phyloP scores from a whole-genome alignment of 2,113 vertebrate species.

The Aegithalos caudatus region DNA sequence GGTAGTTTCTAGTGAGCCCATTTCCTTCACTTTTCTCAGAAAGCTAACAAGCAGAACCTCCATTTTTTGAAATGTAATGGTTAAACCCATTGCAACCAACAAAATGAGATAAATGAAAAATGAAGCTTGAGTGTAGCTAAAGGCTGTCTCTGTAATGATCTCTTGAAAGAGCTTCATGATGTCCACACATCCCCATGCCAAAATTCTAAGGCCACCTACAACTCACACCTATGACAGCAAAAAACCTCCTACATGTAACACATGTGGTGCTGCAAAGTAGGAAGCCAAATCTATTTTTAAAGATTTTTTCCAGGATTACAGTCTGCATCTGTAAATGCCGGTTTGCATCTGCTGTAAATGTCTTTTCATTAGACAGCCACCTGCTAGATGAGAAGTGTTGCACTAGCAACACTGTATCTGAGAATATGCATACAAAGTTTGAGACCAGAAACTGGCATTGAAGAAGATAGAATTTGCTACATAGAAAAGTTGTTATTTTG shows the following conservation, averaged over 20 bases:
- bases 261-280: background rate
- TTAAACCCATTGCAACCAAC: background rate
- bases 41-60: background rate
- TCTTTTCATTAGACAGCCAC: slow-evolving; percentile 41
- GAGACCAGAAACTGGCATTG: background rate
- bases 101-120: background rate
- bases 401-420: background rate
- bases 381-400: slow-evolving; percentile 8
- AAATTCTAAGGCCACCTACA: background rate
- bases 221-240: background rate
- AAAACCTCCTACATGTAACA: background rate
- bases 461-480: background rate
- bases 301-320: background rate
- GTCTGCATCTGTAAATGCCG: background rate
- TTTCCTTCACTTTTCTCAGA: slow-evolving; percentile 30
- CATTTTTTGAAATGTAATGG: background rate
- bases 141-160: background rate
- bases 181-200: background rate
- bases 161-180: background rate
- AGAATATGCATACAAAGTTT: background rate
- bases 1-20: background rate
- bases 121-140: background rate
- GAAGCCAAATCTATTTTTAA: background rate
- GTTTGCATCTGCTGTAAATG: slow-evolving; percentile 12
- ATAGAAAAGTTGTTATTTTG: background rate